Percentiles rank a stretch among this genome's conserved stretches.
These are phyloP conservation scores for Vulpes lagopus DNA, from an alignment of 2,113 vertebrate species.

Conservation along the genomic window DNA sequence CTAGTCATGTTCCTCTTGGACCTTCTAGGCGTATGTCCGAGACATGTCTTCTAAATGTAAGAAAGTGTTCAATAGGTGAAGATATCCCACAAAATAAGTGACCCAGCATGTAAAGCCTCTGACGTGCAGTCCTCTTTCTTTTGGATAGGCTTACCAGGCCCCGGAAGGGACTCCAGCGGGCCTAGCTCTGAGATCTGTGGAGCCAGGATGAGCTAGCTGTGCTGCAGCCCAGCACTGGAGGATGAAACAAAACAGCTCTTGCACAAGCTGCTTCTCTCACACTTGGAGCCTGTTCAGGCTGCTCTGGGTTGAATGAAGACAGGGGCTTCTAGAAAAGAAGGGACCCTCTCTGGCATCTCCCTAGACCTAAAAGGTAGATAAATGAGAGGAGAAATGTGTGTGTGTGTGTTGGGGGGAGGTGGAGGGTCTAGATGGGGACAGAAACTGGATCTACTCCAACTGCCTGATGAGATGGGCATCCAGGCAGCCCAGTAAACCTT, in stretches of 20 bases:
- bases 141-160: background rate
- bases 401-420: background rate
- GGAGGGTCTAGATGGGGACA: background rate
- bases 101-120: too few species aligned
- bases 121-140: background rate
- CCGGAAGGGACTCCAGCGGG: background rate
- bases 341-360: background rate
- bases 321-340: background rate
- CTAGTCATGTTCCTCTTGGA: background rate
- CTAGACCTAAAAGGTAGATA: background rate
- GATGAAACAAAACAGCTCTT: background rate
- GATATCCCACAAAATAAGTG: background rate
- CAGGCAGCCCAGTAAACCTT: background rate
- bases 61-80: background rate
- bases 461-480: background rate
- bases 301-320: background rate
- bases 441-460: background rate
- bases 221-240: background rate
- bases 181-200: background rate
- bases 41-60: background rate
- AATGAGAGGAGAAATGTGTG: background rate
- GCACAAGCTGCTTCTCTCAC: background rate
- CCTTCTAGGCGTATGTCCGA: background rate
- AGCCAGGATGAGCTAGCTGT: fast-evolving
- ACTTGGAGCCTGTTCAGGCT: background rate